phyloP scores from a whole-genome alignment of 2,113 vertebrate genomes.

The Larimichthys polyactis region DNA sequence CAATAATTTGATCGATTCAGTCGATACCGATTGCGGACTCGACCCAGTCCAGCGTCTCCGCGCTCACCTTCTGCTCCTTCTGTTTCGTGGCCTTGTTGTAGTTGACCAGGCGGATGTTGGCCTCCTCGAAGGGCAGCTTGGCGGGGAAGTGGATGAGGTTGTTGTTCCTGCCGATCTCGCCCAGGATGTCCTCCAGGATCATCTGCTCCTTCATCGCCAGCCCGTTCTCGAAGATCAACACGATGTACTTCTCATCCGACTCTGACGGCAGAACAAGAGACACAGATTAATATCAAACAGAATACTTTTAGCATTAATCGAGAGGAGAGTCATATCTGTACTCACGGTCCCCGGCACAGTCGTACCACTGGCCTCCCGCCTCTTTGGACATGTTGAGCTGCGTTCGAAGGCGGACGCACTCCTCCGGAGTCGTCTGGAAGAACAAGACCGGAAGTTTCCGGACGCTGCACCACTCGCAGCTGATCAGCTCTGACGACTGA shows the following conservation, averaged over 20 bases:
- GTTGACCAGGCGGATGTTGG: constrained; percentile 93
- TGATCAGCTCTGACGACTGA: constrained; percentile 90
- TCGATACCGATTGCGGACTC: too few species aligned
- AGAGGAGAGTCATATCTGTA: constrained; percentile 14
- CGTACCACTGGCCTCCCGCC: constrained; percentile 88
- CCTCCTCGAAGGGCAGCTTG: constrained; percentile 94
- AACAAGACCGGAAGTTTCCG: constrained; percentile 94
- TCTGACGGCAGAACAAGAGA: constrained; percentile 75
- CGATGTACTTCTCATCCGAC: constrained; percentile 94
- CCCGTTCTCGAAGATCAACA: constrained; percentile 95
- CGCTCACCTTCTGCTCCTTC: constrained; percentile 83
- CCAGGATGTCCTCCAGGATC: constrained; percentile 94
- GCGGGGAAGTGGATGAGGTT: constrained; percentile 88
- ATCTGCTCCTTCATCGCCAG: constrained; percentile 88
- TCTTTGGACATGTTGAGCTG: constrained; percentile 90
- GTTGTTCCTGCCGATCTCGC: constrained; percentile 89
- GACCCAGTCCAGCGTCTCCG: background rate
- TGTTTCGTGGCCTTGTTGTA: constrained; percentile 92
- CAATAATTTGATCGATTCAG: too few species aligned
- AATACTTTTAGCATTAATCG: background rate
- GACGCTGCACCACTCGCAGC: constrained; percentile 96
- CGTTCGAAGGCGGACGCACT: constrained; percentile 88
- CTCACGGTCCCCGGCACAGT: constrained; percentile 89
- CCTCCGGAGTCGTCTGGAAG: constrained; percentile 88
- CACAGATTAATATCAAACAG: too few species aligned